phyloP scores from a whole-genome alignment of 2,797 vertebrate species.

The Gymnoscopelus microlampas region DNA sequence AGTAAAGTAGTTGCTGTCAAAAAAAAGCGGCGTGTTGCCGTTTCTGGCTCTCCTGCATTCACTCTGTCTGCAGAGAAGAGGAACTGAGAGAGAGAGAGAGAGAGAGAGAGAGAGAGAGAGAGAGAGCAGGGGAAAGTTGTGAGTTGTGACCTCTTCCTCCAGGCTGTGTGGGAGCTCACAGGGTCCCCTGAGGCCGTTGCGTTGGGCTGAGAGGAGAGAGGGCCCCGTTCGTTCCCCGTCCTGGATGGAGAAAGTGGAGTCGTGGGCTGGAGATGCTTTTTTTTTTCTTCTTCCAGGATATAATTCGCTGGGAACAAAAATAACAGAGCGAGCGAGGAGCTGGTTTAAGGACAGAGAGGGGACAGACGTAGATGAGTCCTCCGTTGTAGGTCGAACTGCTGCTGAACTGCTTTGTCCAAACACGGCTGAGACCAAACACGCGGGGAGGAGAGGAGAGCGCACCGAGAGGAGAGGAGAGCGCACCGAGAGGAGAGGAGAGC shows the following conservation, averaged over 20 bases:
- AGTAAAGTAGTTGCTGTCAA: background rate
- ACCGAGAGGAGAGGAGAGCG: no score
- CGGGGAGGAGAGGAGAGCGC: no score
- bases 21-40: slow-evolving; percentile 5
- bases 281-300: background rate
- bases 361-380: no score
- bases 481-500: no score
- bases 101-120: background rate
- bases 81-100: slow-evolving; percentile 29
- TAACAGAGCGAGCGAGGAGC: no score
- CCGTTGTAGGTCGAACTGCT: no score
- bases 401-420: no score
- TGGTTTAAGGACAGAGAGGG: no score
- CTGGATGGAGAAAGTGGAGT: background rate
- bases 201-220: slow-evolving; percentile 20
- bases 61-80: slow-evolving; percentile 44
- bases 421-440: no score
- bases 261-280: background rate
- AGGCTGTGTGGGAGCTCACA: slow-evolving; percentile 34
- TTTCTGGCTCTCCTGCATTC: slow-evolving; percentile 28
- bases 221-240: slow-evolving; percentile 44
- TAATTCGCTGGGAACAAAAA: no score
- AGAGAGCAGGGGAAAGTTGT: slow-evolving; percentile 28
- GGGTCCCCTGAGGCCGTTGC: slow-evolving; percentile 52
- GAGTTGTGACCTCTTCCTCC: slow-evolving; percentile 61